Conservation (phyloP, 1,140 invertebrate species). For the Caenorhabditis briggsae region DNA sequence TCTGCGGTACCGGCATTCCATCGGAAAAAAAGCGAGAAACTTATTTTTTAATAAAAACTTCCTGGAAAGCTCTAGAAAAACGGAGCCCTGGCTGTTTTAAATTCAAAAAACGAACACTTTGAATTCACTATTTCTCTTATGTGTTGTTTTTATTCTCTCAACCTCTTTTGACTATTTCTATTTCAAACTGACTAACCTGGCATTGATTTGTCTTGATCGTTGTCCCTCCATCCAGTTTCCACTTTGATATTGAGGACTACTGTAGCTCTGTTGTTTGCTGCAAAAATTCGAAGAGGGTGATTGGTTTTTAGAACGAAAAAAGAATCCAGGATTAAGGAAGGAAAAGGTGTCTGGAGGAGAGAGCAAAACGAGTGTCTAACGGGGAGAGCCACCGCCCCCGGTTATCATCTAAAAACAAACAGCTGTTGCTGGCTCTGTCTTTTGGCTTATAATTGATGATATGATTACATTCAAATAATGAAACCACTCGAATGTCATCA, state of each 20-base stretch:
- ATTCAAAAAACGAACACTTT: no score
- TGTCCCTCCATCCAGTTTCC: conserved; percentile 52
- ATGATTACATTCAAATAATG: conserved; percentile 28
- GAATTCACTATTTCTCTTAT: background rate
- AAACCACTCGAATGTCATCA: background rate
- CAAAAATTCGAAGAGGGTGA: background rate
- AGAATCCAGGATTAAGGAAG: conserved; percentile 23
- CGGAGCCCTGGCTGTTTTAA: no score
- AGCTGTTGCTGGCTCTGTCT: conserved; percentile 12
- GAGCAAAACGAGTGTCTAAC: background rate
- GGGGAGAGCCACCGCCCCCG: background rate
- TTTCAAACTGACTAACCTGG: background rate
- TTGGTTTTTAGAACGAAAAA: background rate
- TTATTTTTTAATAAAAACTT: no score
- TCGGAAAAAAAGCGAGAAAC: no score
- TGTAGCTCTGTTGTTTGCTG: conserved; percentile 55
- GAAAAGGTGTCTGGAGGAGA: conserved; percentile 7
- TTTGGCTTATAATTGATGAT: background rate
- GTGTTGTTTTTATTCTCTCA: background rate
- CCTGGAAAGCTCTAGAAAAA: no score
- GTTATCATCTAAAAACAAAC: background rate
- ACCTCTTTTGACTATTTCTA: background rate
- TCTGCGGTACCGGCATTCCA: no score
- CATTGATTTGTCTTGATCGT: conserved; percentile 32
- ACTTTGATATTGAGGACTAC: conserved; percentile 44